Percentiles rank a stretch among this genome's conserved stretches.
phyloP scores from a whole-genome alignment of 2,797 vertebrate species.

The Buphagus erythrorhynchus region DNA sequence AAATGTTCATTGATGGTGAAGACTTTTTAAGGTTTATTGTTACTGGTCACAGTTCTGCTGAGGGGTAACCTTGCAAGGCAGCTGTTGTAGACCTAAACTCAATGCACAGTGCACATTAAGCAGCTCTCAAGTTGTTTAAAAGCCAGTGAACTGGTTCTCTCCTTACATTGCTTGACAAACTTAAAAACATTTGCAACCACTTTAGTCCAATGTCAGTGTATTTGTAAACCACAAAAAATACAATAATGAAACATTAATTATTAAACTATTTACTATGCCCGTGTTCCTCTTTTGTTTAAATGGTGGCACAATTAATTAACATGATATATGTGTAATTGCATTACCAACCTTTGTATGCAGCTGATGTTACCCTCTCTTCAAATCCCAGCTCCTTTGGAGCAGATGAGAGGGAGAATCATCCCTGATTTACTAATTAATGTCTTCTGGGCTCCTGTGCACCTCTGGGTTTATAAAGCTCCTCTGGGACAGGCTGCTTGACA shows the following conservation, averaged over 20 bases:
- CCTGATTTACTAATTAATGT: background rate
- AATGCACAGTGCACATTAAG: background rate
- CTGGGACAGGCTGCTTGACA: background rate
- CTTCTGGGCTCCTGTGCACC: background rate
- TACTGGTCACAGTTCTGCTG: background rate
- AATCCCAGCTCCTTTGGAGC: background rate
- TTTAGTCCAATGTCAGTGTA: background rate
- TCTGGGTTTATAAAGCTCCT: background rate
- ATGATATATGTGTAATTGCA: fast-evolving
- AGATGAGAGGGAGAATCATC: background rate
- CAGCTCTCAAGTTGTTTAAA: background rate
- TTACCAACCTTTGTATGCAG: background rate
- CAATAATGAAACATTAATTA: background rate
- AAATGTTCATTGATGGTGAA: background rate
- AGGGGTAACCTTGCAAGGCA: background rate
- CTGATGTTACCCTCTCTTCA: background rate
- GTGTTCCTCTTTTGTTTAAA: background rate
- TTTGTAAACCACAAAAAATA: background rate
- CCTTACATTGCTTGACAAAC: background rate
- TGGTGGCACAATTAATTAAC: background rate
- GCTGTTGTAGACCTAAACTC: background rate
- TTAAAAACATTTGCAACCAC: background rate
- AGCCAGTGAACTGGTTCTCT: background rate
- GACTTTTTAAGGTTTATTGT: background rate
- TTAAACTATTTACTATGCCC: background rate